Evolutionary conservation across 2,113 vertebrate genomes (phyloP).

Genomic region (Nesogale talazaci): DNA sequence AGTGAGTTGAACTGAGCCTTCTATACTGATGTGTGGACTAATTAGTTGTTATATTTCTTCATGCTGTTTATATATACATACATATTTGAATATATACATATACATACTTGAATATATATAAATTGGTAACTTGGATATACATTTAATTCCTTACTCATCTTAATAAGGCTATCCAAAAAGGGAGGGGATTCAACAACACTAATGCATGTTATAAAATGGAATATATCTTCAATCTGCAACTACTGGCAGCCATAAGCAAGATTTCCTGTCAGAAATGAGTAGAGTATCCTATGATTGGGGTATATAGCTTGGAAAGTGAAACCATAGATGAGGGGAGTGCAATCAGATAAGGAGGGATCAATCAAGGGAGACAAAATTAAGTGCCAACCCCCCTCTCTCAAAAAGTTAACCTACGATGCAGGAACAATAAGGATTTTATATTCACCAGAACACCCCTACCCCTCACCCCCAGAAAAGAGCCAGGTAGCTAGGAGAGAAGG

Average conservation of each 20-base stretch:
- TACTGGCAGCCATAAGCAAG: background rate
- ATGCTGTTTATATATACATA: no score
- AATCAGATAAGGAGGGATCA: slow-evolving; percentile 40
- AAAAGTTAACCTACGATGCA: background rate
- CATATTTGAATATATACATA: no score
- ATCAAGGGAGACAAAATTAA: slow-evolving; percentile 34
- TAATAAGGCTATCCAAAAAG: background rate
- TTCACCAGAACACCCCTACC: background rate
- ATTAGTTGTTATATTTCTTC: no score
- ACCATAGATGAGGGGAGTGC: background rate
- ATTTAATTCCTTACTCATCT: background rate
- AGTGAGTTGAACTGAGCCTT: no score
- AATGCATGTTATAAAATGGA: background rate
- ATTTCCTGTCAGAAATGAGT: background rate
- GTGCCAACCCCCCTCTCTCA: background rate
- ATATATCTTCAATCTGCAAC: background rate
- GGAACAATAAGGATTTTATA: slow-evolving; percentile 19
- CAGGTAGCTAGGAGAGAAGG: background rate
- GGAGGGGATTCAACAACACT: background rate
- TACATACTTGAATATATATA: no score
- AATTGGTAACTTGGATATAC: background rate
- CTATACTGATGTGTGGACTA: no score
- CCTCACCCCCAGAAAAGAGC: background rate
- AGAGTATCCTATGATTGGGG: slow-evolving; percentile 18
- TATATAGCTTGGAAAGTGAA: background rate